Conservation (phyloP, 2,113 vertebrate genomes). For the Calidris pygmaea region DNA sequence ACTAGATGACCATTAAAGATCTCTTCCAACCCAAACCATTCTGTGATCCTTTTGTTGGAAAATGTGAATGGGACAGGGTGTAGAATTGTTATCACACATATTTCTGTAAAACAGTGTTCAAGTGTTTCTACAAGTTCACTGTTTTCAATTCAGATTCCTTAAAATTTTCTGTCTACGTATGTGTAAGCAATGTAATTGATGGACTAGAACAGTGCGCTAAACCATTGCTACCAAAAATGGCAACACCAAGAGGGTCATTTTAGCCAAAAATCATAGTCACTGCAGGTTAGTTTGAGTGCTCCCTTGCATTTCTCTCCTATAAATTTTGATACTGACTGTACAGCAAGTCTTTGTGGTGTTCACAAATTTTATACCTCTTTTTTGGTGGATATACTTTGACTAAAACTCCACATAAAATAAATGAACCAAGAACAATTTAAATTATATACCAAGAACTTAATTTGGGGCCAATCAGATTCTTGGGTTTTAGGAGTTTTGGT, state of each 20-base stretch:
- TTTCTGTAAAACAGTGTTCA: not conserved
- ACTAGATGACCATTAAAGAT: not conserved
- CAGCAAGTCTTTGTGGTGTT: not conserved
- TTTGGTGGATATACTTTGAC: not conserved
- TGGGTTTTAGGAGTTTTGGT: not conserved
- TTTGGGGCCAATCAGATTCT: not conserved
- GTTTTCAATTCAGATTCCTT: not conserved
- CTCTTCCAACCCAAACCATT: not conserved
- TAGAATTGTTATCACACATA: not conserved
- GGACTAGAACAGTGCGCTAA: fast-evolving
- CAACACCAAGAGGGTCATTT: fast-evolving
- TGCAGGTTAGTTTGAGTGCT: not conserved
- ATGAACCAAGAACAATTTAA: not conserved
- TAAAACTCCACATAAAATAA: not conserved
- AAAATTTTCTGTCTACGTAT: not conserved
- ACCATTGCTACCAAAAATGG: not conserved
- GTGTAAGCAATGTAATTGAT: not conserved
- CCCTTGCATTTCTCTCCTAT: not conserved
- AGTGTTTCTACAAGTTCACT: not conserved
- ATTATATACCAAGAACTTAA: not conserved
- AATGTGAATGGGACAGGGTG: not conserved
- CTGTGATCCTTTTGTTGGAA: not conserved
- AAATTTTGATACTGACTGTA: not conserved
- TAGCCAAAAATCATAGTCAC: not conserved
- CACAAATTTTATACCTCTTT: not conserved